phyloP scores from a whole-genome alignment of 2,113 vertebrate species.

The Oryzias woworae region DNA sequence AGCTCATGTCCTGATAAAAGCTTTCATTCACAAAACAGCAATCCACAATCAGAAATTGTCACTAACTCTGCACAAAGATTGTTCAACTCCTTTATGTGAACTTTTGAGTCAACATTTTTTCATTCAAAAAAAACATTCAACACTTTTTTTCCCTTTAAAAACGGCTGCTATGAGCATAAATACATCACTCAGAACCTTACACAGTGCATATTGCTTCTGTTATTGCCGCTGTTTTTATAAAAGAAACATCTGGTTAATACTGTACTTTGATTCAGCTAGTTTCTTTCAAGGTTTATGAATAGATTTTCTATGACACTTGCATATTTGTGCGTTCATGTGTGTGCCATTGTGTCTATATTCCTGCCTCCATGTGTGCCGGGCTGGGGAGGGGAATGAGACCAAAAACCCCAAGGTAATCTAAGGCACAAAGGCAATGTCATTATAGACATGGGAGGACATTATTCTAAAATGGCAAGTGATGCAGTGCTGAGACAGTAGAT shows the following conservation, averaged over 20 bases:
- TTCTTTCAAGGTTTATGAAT: slow-evolving; percentile 38
- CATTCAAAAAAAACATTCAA: no score
- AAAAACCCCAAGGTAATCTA: slow-evolving; percentile 78
- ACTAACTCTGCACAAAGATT: no score
- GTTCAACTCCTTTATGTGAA: no score
- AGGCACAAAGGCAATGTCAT: slow-evolving; percentile 78
- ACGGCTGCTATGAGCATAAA: not conserved
- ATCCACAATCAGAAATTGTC: no score
- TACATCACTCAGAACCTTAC: not conserved
- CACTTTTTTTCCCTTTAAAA: no score
- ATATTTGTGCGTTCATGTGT: slow-evolving; percentile 31
- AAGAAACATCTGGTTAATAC: slow-evolving; percentile 15
- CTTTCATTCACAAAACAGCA: no score
- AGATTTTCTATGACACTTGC: slow-evolving; percentile 44
- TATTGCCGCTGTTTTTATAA: not conserved
- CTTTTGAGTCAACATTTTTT: no score
- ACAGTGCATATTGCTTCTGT: not conserved
- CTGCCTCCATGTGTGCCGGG: slow-evolving; percentile 41
- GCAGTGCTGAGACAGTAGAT: slow-evolving; percentile 77
- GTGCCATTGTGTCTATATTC: slow-evolving; percentile 49
- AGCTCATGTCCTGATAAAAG: no score
- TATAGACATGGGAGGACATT: slow-evolving; percentile 80
- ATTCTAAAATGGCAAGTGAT: slow-evolving; percentile 80
- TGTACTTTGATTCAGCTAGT: slow-evolving; percentile 17
- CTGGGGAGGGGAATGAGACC: slow-evolving; percentile 7